Percentiles rank a stretch among this genome's conserved stretches.
phyloP scores from a whole-genome alignment of 2,888 invertebrate species.

The Cloeon dipterum region DNA sequence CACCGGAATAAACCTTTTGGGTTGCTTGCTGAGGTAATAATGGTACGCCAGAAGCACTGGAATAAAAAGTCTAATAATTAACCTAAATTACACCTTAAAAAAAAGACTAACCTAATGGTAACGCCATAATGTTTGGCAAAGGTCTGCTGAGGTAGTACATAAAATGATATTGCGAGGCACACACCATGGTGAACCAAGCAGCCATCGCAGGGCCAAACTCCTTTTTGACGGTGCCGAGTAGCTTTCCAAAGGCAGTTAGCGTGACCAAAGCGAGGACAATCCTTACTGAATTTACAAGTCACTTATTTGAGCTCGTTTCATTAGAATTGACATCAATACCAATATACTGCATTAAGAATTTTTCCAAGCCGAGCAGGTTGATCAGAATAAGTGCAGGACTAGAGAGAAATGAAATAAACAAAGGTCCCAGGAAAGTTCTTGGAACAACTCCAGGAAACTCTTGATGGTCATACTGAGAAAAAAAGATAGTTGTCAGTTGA shows the following conservation, averaged over 20 bases:
- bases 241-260: slow-evolving; percentile 44
- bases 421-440: slow-evolving; percentile 80
- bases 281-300: slow-evolving; percentile 50
- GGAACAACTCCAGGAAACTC: slow-evolving; percentile 97
- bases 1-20: slow-evolving; percentile 49
- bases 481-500: too few relatives aligned
- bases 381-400: slow-evolving; percentile 49
- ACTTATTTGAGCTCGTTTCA: background rate
- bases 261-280: slow-evolving; percentile 54
- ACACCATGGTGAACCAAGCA: slow-evolving; percentile 63
- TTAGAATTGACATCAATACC: too few relatives aligned
- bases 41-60: slow-evolving; percentile 69
- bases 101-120: slow-evolving; percentile 54
- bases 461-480: slow-evolving; percentile 82
- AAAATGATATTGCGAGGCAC: slow-evolving; percentile 89
- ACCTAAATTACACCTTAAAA: background rate
- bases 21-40: slow-evolving; percentile 60
- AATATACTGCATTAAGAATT: slow-evolving; percentile 74
- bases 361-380: slow-evolving; percentile 43
- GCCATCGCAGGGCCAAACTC: slow-evolving; percentile 57
- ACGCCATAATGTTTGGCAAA: slow-evolving; percentile 82
- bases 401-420: slow-evolving; percentile 53
- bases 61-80: background rate
- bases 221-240: slow-evolving; percentile 47
- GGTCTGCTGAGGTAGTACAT: slow-evolving; percentile 90